Evolutionary conservation across 2,113 vertebrate species (phyloP).

Genomic region (Oncorhynchus gorbuscha): DNA sequence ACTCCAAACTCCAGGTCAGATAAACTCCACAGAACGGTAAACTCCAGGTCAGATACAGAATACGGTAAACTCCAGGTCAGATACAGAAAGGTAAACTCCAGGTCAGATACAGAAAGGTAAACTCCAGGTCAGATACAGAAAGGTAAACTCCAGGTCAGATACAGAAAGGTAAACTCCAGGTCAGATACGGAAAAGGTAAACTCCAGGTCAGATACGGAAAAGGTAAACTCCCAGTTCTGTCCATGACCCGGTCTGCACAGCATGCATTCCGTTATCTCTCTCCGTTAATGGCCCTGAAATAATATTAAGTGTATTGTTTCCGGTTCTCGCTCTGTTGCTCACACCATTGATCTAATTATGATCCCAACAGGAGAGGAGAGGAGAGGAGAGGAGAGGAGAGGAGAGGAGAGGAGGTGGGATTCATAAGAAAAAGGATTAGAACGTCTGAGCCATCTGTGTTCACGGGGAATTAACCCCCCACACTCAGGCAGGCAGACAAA

Average conservation of each 20-base stretch:
- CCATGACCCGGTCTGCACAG: no score
- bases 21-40: background rate
- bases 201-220: background rate
- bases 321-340: background rate
- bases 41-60: background rate
- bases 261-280: no score
- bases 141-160: no score
- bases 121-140: no score
- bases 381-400: background rate
- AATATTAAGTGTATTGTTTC: background rate
- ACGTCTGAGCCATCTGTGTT: conserved; percentile 47
- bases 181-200: background rate
- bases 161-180: no score
- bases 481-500: background rate
- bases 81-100: no score
- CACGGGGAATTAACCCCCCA: conserved; percentile 33
- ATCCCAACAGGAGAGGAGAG: background rate
- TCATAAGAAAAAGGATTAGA: conserved; percentile 56
- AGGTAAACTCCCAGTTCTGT: background rate
- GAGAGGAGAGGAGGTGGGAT: conserved; percentile 17
- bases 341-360: background rate
- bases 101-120: no score
- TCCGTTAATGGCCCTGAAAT: background rate
- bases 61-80: background rate
- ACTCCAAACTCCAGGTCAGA: background rate